A percentile compares a stretch with the other conserved stretches of the same genome.
Evolutionary conservation across 2,888 invertebrate species (phyloP).

Genomic region (Phortica magna): DNA sequence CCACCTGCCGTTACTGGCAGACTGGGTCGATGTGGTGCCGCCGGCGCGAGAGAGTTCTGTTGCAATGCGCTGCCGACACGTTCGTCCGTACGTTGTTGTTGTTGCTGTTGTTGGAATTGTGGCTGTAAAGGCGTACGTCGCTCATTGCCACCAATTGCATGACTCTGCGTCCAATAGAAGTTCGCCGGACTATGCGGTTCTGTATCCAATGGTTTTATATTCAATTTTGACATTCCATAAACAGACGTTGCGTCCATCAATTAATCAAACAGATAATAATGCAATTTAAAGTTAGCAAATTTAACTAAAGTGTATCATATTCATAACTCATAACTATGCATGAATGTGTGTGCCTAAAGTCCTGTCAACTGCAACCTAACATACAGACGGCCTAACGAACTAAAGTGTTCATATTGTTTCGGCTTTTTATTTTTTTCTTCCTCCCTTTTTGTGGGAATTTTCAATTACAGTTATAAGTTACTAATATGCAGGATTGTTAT

Average conservation of each 20-base stretch:
- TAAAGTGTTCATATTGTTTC: no score
- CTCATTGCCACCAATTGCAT: conserved; percentile 83
- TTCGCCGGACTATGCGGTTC: conserved; percentile 76
- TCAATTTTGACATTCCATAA: no score
- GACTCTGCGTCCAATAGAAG: conserved; percentile 88
- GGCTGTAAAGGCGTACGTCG: conserved; percentile 80
- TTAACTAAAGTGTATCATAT: no score
- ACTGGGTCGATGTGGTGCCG: conserved; percentile 80
- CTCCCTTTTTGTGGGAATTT: neutral
- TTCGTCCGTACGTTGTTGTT: conserved; percentile 61
- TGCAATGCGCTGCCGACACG: conserved; percentile 79
- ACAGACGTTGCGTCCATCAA: neutral
- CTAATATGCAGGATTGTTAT: neutral
- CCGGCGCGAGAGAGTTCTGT: conserved; percentile 81
- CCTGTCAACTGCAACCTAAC: no score
- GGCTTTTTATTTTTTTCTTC: neutral
- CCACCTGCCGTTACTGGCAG: conserved; percentile 75
- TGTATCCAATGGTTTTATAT: conserved; percentile 42
- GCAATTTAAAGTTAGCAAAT: neutral
- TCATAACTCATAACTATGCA: no score
- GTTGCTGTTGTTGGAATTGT: conserved; percentile 66
- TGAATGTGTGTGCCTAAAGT: no score
- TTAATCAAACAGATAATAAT: neutral
- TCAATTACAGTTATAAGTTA: neutral
- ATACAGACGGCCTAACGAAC: no score